Percentiles rank a stretch among this genome's conserved stretches.
phyloP scores from a whole-genome alignment of 1,140 invertebrate genomes.

The Charaxes varanes region DNA sequence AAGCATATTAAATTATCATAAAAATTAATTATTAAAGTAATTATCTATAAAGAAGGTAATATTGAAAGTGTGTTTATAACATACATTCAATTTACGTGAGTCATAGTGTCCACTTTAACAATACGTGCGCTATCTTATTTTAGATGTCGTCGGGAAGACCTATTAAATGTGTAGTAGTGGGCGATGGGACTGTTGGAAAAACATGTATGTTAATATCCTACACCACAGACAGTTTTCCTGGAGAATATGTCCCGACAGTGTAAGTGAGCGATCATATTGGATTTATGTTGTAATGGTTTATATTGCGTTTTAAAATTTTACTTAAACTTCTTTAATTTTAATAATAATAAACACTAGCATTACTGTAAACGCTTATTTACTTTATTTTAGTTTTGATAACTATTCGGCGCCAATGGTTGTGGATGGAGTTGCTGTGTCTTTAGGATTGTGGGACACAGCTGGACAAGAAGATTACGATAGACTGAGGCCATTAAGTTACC shows the following conservation, averaged over 20 bases:
- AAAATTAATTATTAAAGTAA: constrained; percentile 7
- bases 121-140: constrained; percentile 37
- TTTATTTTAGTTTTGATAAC: constrained; percentile 95
- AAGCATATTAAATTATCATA: constrained; percentile 5
- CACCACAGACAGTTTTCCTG: constrained; percentile 98
- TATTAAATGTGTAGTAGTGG: constrained; percentile 98
- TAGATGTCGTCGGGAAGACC: constrained; percentile 89
- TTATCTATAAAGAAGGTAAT: constrained; percentile 13
- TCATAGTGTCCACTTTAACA: constrained; percentile 58
- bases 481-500: constrained; percentile 94
- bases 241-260: constrained; percentile 98
- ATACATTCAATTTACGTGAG: constrained; percentile 43
- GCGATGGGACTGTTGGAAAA: constrained; percentile 94
- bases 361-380: too few species aligned
- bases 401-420: constrained; percentile 98
- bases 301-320: too few species aligned
- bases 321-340: too few species aligned
- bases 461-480: constrained; percentile 98
- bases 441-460: constrained; percentile 97
- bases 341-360: too few species aligned
- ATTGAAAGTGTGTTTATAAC: constrained; percentile 1
- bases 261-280: constrained; percentile 74
- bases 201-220: constrained; percentile 99
- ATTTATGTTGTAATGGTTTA: too few species aligned
- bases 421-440: constrained; percentile 95